These are phyloP conservation scores for Myotis brandtii DNA, from an alignment of 2,113 vertebrate species.

Conservation along the genomic window DNA sequence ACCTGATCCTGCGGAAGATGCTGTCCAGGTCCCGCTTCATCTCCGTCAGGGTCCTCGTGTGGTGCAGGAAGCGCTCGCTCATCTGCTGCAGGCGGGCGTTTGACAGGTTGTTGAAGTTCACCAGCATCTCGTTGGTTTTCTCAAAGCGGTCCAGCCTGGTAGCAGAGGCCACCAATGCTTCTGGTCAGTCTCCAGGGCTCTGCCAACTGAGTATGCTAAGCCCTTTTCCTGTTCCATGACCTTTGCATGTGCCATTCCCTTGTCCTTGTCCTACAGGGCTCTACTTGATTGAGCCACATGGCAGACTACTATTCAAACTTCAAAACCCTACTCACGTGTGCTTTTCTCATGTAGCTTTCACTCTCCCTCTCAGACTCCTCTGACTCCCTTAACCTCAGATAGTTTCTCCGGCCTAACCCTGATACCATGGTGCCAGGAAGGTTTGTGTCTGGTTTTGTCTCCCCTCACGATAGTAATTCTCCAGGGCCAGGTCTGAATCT, in stretches of 20 bases:
- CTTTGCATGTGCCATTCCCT: not conserved
- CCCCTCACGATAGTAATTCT: not conserved
- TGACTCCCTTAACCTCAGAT: not conserved
- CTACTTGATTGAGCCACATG: not conserved
- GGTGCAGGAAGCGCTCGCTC: constrained; percentile 94
- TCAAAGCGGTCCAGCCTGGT: constrained; percentile 97
- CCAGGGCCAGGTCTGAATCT: not conserved
- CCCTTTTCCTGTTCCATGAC: not conserved
- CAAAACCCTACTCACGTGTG: not conserved
- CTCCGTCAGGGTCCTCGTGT: constrained; percentile 94
- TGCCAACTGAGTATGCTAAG: not conserved
- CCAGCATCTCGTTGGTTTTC: constrained; percentile 99
- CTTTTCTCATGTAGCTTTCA: not conserved
- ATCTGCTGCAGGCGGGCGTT: constrained; percentile 95
- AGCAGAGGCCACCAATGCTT: not conserved
- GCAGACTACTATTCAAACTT: constrained; percentile 30
- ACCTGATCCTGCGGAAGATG: constrained; percentile 94
- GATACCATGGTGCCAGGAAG: not conserved
- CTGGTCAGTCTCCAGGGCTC: not conserved
- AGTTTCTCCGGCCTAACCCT: not conserved
- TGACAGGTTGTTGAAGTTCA: constrained; percentile 98
- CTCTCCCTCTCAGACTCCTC: not conserved
- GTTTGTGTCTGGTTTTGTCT: not conserved
- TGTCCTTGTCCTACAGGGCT: not conserved
- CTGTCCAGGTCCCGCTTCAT: constrained; percentile 98